Evolutionary conservation across 2,113 vertebrate species (phyloP).

Genomic region (Trinectes maculatus): DNA sequence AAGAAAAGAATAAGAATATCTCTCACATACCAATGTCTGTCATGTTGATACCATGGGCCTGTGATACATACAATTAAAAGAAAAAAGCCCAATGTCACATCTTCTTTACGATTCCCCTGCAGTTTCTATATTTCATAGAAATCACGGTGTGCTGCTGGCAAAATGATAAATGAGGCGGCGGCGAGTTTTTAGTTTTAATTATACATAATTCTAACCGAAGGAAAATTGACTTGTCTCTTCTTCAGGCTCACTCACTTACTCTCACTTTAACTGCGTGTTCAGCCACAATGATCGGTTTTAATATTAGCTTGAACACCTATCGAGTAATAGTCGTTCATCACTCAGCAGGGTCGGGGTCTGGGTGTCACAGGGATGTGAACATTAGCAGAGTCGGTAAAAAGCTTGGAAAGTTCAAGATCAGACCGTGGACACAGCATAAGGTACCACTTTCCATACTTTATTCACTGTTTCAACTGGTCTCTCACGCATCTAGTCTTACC

Average conservation of each 20-base stretch:
- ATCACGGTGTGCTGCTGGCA: no score
- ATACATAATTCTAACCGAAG: not conserved
- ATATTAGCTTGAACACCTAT: conserved; percentile 2
- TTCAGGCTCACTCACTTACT: no score
- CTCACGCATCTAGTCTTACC: not conserved
- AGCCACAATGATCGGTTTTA: conserved; percentile 3
- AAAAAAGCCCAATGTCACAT: not conserved
- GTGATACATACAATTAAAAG: conserved; percentile 4
- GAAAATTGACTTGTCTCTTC: no score
- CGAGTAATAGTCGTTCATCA: not conserved
- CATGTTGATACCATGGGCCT: conserved; percentile 13
- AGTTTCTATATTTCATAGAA: not conserved
- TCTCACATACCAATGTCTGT: conserved; percentile 1
- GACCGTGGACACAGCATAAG: not conserved
- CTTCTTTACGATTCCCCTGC: not conserved
- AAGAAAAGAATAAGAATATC: conserved; percentile 12
- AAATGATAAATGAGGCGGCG: no score
- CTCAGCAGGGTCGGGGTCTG: not conserved
- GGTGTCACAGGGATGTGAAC: not conserved
- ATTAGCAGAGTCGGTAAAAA: conserved; percentile 2
- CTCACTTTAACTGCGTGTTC: conserved; percentile 11
- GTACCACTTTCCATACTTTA: not conserved
- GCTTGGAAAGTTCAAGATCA: not conserved
- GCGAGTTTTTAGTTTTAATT: not conserved
- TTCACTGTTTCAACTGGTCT: not conserved